Percentiles rank a stretch among this genome's conserved stretches.
Conservation (phyloP, 1,140 invertebrate genomes). For the Eupristina koningsbergeri region DNA sequence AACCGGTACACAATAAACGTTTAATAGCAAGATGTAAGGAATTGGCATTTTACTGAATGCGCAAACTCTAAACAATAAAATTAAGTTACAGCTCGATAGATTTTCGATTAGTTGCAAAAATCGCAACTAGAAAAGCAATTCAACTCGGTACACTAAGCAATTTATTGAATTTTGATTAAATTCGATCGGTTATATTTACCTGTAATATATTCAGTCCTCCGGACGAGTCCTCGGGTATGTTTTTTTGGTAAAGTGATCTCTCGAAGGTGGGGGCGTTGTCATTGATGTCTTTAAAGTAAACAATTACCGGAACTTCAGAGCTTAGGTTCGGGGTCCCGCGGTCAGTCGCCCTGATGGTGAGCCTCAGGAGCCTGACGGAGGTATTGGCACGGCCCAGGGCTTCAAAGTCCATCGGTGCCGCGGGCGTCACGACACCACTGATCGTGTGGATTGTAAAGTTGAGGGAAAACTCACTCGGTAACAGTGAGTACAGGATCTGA, state of each 20-base stretch:
- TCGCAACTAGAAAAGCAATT: background rate
- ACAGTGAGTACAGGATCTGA: constrained; percentile 86
- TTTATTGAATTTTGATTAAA: background rate
- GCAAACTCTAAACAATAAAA: background rate
- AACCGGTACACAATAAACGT: too few relatives aligned
- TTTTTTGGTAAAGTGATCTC: constrained; percentile 80
- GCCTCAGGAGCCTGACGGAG: constrained; percentile 79
- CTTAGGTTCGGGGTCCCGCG: constrained; percentile 84
- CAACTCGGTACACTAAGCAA: background rate
- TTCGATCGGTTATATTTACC: constrained; percentile 65
- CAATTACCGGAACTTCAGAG: constrained; percentile 81
- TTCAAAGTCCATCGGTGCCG: constrained; percentile 86
- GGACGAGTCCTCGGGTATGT: constrained; percentile 86
- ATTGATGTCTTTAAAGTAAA: constrained; percentile 91
- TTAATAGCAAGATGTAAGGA: too few relatives aligned
- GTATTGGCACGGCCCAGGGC: constrained; percentile 74
- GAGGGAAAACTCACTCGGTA: constrained; percentile 80
- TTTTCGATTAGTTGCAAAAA: too few relatives aligned
- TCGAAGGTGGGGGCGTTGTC: constrained; percentile 89
- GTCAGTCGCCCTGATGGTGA: constrained; percentile 86
- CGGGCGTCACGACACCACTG: constrained; percentile 81
- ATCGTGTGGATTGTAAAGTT: constrained; percentile 89
- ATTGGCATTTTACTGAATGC: background rate
- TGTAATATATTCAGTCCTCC: constrained; percentile 86
- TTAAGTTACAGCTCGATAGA: too few relatives aligned